Percentiles rank a stretch among this genome's conserved stretches.
These are phyloP conservation scores for Acrobeloides nanus DNA, from an alignment of 2,888 invertebrate genomes.

Conservation along the genomic window DNA sequence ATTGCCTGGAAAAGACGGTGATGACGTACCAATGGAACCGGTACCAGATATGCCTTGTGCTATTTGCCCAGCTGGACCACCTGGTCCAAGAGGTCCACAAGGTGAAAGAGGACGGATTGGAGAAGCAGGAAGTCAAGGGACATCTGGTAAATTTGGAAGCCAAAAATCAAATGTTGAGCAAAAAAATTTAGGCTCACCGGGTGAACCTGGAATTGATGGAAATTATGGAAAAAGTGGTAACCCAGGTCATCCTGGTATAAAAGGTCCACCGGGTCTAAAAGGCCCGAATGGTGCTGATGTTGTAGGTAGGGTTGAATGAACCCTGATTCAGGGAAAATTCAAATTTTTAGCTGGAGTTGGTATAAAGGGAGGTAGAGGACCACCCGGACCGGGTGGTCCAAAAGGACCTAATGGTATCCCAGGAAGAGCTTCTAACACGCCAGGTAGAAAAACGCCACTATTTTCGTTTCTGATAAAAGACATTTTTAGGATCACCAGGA, in stretches of 20 bases:
- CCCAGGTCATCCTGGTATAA: not conserved
- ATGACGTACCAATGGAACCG: constrained; percentile 14
- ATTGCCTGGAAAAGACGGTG: constrained; percentile 13
- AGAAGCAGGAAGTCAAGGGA: constrained; percentile 6
- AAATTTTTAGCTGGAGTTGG: constrained; percentile 5
- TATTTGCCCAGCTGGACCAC: constrained; percentile 12
- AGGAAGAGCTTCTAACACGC: too few species aligned
- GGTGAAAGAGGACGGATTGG: constrained; percentile 8
- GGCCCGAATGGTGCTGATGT: constrained; percentile 9
- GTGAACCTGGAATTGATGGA: not conserved
- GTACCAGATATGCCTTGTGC: constrained; percentile 11
- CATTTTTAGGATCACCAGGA: not conserved
- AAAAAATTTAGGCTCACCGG: not conserved
- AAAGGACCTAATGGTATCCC: too few species aligned
- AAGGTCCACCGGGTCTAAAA: constrained; percentile 4
- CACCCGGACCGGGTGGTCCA: constrained; percentile 3
- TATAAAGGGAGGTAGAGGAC: constrained; percentile 11
- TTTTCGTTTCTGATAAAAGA: too few species aligned
- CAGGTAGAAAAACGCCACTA: too few species aligned
- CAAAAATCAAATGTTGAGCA: not conserved
- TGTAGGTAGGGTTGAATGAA: not conserved
- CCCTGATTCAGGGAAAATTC: not conserved
- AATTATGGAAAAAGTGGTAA: not conserved
- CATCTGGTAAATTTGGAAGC: not conserved
- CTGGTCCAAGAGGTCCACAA: constrained; percentile 8